Evolutionary conservation across 2,797 vertebrate genomes (phyloP).

Genomic region (Falco columbarius): DNA sequence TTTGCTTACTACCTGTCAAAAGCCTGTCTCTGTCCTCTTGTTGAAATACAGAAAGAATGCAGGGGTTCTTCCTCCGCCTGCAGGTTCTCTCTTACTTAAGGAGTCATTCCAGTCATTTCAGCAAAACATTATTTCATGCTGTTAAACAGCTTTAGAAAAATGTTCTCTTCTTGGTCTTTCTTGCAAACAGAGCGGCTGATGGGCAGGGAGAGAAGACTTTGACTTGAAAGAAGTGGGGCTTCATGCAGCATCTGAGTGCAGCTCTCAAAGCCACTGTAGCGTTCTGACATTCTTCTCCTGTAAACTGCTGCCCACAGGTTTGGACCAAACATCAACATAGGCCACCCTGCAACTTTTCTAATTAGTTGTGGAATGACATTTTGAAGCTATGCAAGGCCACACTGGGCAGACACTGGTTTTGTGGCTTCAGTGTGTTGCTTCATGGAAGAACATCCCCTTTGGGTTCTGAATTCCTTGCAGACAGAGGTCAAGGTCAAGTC

Average conservation of each 20-base stretch:
- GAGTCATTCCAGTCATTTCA: background rate
- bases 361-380: background rate
- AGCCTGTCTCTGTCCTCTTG: conserved; percentile 10
- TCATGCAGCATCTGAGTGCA: background rate
- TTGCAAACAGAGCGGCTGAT: background rate
- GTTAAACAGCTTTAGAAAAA: background rate
- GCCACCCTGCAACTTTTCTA: background rate
- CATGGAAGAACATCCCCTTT: rapidly evolving
- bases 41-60: conserved; percentile 24
- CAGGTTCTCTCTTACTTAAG: background rate
- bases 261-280: background rate
- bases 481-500: background rate
- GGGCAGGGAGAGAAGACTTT: background rate
- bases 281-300: background rate
- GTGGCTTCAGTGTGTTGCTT: background rate
- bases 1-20: conserved; percentile 57
- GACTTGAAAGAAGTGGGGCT: background rate
- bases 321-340: background rate
- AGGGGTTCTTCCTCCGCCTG: background rate
- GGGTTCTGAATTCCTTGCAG: background rate
- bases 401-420: background rate
- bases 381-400: background rate
- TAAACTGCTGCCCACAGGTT: background rate
- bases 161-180: background rate
- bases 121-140: background rate